Evolutionary conservation across 2,888 invertebrate genomes (phyloP).

Genomic region (Tiliacea citrago): DNA sequence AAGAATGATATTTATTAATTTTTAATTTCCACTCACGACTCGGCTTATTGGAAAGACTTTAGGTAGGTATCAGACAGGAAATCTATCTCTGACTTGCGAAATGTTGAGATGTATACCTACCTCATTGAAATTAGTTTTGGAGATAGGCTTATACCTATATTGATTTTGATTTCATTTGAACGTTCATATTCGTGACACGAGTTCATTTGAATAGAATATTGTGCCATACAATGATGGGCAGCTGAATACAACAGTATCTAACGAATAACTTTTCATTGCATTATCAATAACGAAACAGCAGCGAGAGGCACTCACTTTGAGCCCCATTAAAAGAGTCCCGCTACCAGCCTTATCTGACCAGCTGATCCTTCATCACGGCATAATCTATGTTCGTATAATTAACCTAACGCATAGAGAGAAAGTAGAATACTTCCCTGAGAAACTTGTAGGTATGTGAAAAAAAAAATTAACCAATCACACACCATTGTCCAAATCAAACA

Average conservation of each 20-base stretch:
- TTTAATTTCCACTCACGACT: conserved; percentile 70
- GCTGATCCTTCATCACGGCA: too few relatives aligned
- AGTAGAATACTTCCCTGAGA: neutral
- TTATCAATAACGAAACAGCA: neutral
- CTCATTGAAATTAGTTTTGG: conserved; percentile 32
- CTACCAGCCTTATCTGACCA: neutral
- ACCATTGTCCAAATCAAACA: conserved; percentile 57
- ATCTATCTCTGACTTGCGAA: conserved; percentile 53
- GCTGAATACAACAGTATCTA: neutral
- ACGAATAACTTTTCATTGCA: neutral
- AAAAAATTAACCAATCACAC: conserved; percentile 32
- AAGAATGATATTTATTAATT: conserved; percentile 72
- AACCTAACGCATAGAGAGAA: neutral
- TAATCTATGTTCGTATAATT: neutral
- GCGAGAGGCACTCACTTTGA: neutral
- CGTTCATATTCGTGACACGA: conserved; percentile 7
- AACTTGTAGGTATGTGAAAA: neutral
- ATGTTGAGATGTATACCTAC: conserved; percentile 25
- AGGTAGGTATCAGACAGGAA: conserved; percentile 32
- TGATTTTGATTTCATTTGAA: conserved; percentile 6
- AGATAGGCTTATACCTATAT: neutral
- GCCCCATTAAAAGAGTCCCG: neutral
- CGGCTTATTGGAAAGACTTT: conserved; percentile 61
- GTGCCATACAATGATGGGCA: neutral
- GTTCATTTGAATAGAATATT: neutral